Evolutionary conservation across 2,113 vertebrate genomes (phyloP), one percentile per base, ranked within the genome.

Genomic region (Rhinogobius similis): DNA sequence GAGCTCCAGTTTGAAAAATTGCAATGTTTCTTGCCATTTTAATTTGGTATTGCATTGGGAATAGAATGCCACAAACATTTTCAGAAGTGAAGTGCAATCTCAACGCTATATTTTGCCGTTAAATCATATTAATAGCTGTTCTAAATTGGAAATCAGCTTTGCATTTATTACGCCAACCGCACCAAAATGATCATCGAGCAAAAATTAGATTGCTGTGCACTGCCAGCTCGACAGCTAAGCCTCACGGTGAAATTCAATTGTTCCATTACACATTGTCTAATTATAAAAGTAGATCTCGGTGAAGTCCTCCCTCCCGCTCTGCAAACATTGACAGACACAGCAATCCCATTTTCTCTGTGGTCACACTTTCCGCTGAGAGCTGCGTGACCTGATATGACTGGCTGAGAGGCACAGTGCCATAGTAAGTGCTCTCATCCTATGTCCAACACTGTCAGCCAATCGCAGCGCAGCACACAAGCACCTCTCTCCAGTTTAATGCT

Each of bases 231-330:
- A 61, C 20, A 38, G 72, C 77, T 81, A 81, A 86, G 77, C 74
- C 83, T 77, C 75, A 76, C 81, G 82, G 78, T 55, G 72, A 84
- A 78, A 85, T 88, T 79, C 77, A 82, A 82, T 90, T 87, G 79
- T 88, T 85, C 67, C 79, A 81, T 86, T 86, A 80, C 76, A 78
- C 69, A 59, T 73, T 64, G 82, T 81, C 81, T 87, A 87, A 90
- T 90, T 88, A 86, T 79, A 65, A 82, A 88, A 85, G 69, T 76
- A 81, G 78, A 86, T 85, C 74, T 82, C 61, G 75, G 58, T 65
- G 78, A 63, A 89, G 84, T 82, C 81, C 79, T 36, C 58, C 58
- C 58, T 61, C 82, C 79, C 79, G 73, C 79, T 64, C 85, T 79
- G 85, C 82, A 78, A 81, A 78, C 82, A 86, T 84, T 84, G 71